Evolutionary conservation across 2,888 invertebrate genomes (phyloP), one percentile per base, ranked within the genome.

Genomic region (Nymphalis urticae): DNA sequence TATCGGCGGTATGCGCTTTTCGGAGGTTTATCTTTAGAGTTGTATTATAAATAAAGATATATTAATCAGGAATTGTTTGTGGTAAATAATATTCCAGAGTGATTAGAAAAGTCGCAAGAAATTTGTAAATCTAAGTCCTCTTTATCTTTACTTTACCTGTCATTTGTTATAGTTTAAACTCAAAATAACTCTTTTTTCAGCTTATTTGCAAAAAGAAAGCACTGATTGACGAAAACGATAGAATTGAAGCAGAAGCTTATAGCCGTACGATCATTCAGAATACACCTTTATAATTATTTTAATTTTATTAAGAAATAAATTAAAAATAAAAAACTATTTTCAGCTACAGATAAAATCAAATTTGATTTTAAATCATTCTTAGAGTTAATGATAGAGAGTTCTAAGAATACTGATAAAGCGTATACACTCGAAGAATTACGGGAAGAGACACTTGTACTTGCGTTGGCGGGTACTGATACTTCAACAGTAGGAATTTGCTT

Each of bases 401-500:
- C 81, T 4, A 77, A 74, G 17, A 60, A 16, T 69, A 75, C 2
- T 67, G 71, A 0, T 68, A 66, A 64, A 2, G 79, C 79, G 1
- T 81, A 76, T 51, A 76, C 75, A 0, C 78, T 84, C 10, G 13
- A 71, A 13, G 82, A 82, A 62, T 74, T 86, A 2, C 77, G 75
- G 5, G 87, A 88, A 36, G 87, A 88, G 64, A 74, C 72, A 0
- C 48, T 85, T 6, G 82, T 83, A 0, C 60, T 87, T 6, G 70
- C 82, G 5, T 65, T 82, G 0, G 87, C 85, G 13, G 87, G 84
- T 0, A 84, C 84, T 0, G 87, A 87, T 42, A 86, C 87, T 0
- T 82, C 86, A 0, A 80, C 86, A 0, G 79, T 83, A 0, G 82
- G 78, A 0, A 73, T 77, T 1, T 75, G 79, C 3, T 87, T 83